phyloP scores from a whole-genome alignment of 2,113 vertebrate species.

The Neogale vison region DNA sequence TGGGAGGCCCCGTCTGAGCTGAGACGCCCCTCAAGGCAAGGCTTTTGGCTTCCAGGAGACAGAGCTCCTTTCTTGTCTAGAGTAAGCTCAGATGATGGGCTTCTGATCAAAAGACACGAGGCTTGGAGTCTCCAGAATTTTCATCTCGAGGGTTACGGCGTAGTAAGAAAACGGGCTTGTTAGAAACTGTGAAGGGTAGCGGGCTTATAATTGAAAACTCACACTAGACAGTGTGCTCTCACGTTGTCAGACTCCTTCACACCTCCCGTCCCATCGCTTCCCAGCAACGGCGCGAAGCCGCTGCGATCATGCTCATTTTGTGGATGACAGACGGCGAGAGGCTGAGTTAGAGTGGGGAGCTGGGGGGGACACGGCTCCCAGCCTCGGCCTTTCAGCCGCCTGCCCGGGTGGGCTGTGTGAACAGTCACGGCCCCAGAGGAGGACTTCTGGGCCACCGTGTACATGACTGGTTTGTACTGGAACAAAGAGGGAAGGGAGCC shows the following conservation, averaged over 20 bases:
- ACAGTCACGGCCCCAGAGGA: no score
- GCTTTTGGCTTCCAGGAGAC: background rate
- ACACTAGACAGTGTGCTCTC: background rate
- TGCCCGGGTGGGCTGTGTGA: rapidly evolving
- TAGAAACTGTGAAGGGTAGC: background rate
- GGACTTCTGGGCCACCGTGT: background rate
- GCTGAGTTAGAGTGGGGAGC: no score
- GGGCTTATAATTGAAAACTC: rapidly evolving
- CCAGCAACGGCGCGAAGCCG: background rate
- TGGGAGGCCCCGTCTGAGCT: background rate
- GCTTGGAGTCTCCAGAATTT: background rate
- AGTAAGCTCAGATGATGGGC: background rate
- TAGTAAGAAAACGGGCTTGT: background rate
- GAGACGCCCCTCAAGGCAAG: background rate
- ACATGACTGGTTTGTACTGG: rapidly evolving
- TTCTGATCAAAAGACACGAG: background rate
- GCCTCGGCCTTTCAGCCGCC: background rate
- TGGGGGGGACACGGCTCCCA: rapidly evolving
- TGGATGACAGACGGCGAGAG: no score
- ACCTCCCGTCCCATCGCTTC: rapidly evolving
- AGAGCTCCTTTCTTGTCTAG: background rate
- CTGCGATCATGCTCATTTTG: background rate
- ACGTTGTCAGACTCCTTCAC: no score
- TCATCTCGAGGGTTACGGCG: no score
- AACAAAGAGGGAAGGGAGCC: rapidly evolving